Evolutionary conservation across 1,140 invertebrate species (phyloP), one percentile per base, ranked within the genome.

Genomic region (Tyrophagus putrescentiae): DNA sequence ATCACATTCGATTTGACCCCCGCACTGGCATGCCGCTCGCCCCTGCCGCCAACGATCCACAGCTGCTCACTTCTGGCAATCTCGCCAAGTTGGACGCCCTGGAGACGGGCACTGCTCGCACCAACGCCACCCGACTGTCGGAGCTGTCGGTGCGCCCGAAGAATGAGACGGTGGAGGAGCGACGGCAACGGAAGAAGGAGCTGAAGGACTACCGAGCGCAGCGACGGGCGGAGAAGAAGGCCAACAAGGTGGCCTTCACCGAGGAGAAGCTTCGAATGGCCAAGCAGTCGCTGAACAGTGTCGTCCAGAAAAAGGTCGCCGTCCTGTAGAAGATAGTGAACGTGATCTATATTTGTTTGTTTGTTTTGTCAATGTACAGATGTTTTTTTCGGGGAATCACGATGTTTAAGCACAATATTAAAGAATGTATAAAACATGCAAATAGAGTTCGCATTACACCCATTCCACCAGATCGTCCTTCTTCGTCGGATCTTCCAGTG

Each of bases 81-180:
- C 27, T 54, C n/a, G 45, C 45, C 31, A 21, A 29, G 7, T 21
- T 48, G 7, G 45, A 48, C 18, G 27, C 32, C 39, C 2, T 3
- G n/a, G 11, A 11, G n/a, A 16, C 48, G 2, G 39, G n/a, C n/a
- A n/a, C 48, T 25, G 75, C 74, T 64, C 80, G 78, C 2, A 32
- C 60, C 4, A 53, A 36, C 28, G 29, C 44, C 18, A 42, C 67
- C 18, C 44, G 28, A 18, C 23, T 64, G 13, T 52, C 57, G n/a
- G 36, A 60, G 9, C 25, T 64, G 13, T 64, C 70, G 85, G 6
- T 84, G 80, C 78, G 90, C 65, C 79, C 81, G 0, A 85, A 84
- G 72, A 78, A 84, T 65, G 93, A 98, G 77, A 83, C 81, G 0
- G 68, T 79, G 0, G 85, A 91, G 64, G 86, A 94, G 65, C 82